Evolutionary conservation across 2,888 invertebrate genomes (phyloP).

Genomic region (Plagodis dolabraria): DNA sequence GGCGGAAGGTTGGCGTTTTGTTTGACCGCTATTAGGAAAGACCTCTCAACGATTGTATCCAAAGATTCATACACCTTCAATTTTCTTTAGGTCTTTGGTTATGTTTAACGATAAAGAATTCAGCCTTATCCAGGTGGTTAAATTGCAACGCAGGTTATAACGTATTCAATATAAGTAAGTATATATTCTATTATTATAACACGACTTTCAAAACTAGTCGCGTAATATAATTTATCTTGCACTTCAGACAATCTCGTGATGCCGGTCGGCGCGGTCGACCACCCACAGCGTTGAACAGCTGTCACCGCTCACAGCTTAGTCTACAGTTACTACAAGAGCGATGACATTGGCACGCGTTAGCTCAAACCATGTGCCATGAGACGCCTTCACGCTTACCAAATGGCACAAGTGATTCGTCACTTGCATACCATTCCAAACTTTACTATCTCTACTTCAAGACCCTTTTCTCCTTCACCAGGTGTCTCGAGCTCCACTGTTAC

Average conservation of each 20-base stretch:
- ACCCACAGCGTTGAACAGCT: slow-evolving; percentile 8
- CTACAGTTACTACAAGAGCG: slow-evolving; percentile 17
- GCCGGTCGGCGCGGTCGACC: slow-evolving; percentile 14
- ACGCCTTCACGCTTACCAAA: slow-evolving; percentile 8
- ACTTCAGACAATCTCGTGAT: slow-evolving; percentile 3
- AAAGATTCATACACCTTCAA: too few relatives aligned
- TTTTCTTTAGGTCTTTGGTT: too few relatives aligned
- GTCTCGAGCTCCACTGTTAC: not conserved
- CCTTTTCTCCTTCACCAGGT: not conserved
- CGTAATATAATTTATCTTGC: too few relatives aligned
- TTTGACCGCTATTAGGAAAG: too few relatives aligned
- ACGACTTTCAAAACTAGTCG: too few relatives aligned
- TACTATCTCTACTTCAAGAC: not conserved
- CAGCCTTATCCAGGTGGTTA: too few relatives aligned
- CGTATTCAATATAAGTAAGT: too few relatives aligned
- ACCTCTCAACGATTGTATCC: too few relatives aligned
- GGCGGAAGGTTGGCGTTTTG: too few relatives aligned
- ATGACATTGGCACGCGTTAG: slow-evolving; percentile 42
- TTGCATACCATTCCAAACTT: slow-evolving; percentile 8
- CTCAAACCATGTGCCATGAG: slow-evolving; percentile 25
- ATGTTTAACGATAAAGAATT: too few relatives aligned
- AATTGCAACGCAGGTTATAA: too few relatives aligned
- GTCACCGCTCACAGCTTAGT: not conserved
- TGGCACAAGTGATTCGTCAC: slow-evolving; percentile 6
- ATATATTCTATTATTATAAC: too few relatives aligned